phyloP scores from a whole-genome alignment of 64 coral and sea anemone genomes.

The Acropora tenuis region DNA sequence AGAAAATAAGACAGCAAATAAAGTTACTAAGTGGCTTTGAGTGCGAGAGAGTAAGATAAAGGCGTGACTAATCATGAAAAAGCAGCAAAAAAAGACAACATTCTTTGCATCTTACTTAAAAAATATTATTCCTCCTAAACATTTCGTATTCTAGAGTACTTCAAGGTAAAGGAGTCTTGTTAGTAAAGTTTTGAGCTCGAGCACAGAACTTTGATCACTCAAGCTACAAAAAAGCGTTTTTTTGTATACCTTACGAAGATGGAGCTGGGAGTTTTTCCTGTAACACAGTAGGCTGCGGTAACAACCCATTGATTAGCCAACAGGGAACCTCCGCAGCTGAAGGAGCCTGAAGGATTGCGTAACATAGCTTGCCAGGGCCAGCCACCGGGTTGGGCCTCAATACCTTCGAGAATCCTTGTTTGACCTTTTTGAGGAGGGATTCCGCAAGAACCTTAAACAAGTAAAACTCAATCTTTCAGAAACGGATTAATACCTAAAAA shows the following conservation, averaged over 20 bases:
- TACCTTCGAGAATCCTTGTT: slow-evolving; percentile 53
- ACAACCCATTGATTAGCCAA: slow-evolving; percentile 50
- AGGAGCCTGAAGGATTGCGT: not conserved
- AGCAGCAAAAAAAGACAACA: too few species aligned
- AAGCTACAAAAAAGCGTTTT: not conserved
- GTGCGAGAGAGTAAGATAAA: too few species aligned
- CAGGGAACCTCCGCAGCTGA: slow-evolving; percentile 47
- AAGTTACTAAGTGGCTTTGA: too few species aligned
- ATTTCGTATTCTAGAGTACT: too few species aligned
- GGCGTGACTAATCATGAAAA: too few species aligned
- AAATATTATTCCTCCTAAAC: too few species aligned
- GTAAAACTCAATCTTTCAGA: not conserved
- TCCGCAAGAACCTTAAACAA: slow-evolving; percentile 38
- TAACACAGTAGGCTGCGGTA: slow-evolving; percentile 61
- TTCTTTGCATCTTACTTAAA: too few species aligned
- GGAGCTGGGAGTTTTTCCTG: not conserved
- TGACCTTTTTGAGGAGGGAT: slow-evolving; percentile 13
- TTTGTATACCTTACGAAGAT: slow-evolving; percentile 48
- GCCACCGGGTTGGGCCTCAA: slow-evolving; percentile 30
- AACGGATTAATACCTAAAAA: too few species aligned
- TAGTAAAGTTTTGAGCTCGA: too few species aligned
- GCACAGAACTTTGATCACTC: too few species aligned
- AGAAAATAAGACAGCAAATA: too few species aligned
- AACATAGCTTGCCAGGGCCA: slow-evolving; percentile 71
- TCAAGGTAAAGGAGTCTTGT: too few species aligned